Conservation (phyloP, 2,797 vertebrate species). For the Phyllotis vaccarum region DNA sequence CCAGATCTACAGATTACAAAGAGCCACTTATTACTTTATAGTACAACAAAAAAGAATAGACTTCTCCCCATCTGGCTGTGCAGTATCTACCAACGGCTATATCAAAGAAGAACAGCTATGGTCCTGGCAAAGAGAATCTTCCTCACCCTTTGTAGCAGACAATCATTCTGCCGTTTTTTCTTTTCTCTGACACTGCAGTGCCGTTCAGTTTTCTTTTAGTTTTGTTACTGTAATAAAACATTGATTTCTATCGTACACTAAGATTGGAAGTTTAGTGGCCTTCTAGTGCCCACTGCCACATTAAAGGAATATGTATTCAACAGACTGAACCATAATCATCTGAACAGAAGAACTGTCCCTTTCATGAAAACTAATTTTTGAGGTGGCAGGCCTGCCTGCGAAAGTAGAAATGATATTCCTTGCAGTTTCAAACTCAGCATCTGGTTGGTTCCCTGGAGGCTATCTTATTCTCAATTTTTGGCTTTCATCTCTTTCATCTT, state of each 20-base stretch:
- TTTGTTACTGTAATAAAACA: conserved; percentile 13
- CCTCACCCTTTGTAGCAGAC: not conserved
- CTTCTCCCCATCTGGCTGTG: not conserved
- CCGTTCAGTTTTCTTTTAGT: not conserved
- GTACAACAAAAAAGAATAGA: not conserved
- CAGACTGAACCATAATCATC: conserved; percentile 29
- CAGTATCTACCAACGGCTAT: not conserved
- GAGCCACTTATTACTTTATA: not conserved
- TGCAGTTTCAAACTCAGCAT: conserved; percentile 84
- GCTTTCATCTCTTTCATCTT: conserved; percentile 80
- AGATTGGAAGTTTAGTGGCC: not conserved
- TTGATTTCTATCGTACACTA: not conserved
- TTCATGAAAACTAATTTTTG: conserved; percentile 73
- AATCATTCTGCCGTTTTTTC: not conserved
- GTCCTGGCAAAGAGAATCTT: not conserved
- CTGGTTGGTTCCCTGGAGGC: conserved; percentile 79
- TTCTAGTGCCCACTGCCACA: not conserved
- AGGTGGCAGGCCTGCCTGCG: conserved; percentile 77
- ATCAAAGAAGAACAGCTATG: not conserved
- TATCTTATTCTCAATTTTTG: conserved; percentile 80
- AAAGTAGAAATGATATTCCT: conserved; percentile 75
- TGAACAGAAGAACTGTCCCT: not conserved
- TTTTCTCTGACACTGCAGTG: not conserved
- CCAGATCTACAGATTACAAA: not conserved
- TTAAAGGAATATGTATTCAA: not conserved